Evolutionary conservation across 2,888 invertebrate species (phyloP).

Genomic region (Papilio demoleus): DNA sequence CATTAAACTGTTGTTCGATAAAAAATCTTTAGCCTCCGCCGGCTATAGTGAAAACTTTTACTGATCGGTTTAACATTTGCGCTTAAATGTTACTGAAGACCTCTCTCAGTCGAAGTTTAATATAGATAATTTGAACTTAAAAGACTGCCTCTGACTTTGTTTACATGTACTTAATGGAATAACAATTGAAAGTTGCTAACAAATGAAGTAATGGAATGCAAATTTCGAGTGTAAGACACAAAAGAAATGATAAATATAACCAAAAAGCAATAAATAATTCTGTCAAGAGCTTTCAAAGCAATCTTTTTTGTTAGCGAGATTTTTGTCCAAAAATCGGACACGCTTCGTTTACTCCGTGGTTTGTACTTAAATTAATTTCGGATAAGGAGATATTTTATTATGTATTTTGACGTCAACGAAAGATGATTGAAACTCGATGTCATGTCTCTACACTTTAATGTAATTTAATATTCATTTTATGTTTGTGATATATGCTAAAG

Average conservation of each 20-base stretch:
- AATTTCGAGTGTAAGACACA: constrained; percentile 19
- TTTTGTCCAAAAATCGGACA: constrained; percentile 34
- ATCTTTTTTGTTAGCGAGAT: constrained; percentile 26
- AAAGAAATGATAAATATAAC: constrained; percentile 28
- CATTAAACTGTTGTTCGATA: too few species aligned
- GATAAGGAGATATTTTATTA: constrained; percentile 30
- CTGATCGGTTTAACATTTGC: background rate
- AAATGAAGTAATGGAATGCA: constrained; percentile 20
- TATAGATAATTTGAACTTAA: background rate
- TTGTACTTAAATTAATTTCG: constrained; percentile 31
- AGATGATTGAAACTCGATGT: constrained; percentile 14
- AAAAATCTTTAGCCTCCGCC: too few species aligned
- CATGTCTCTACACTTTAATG: constrained; percentile 6
- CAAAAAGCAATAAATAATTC: constrained; percentile 33
- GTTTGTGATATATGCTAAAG: background rate
- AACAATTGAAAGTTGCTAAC: constrained; percentile 16
- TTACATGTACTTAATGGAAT: background rate
- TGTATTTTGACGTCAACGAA: constrained; percentile 31
- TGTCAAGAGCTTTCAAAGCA: constrained; percentile 32
- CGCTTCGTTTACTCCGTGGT: constrained; percentile 21
- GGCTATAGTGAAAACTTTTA: background rate
- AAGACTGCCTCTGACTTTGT: background rate
- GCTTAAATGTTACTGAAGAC: background rate
- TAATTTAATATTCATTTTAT: constrained; percentile 11
- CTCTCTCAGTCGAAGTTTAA: background rate